phyloP scores from a whole-genome alignment of 1,140 invertebrate genomes.

The Tribolium madens region DNA sequence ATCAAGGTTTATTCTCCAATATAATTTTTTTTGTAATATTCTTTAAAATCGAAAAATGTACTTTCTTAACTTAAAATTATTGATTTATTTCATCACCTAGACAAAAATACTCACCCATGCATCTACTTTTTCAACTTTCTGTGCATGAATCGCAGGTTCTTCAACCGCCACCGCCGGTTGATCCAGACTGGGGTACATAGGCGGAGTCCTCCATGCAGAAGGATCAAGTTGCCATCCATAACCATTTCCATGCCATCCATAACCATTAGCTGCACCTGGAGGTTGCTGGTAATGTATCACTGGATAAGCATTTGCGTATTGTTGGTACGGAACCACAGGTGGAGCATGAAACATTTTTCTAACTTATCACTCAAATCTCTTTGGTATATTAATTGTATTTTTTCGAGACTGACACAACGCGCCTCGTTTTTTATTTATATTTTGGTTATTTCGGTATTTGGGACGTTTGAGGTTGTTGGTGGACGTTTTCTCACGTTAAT shows the following conservation, averaged over 20 bases:
- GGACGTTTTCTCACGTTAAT: neutral
- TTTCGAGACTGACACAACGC: neutral
- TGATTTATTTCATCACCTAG: neutral
- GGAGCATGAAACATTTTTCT: constrained; percentile 6
- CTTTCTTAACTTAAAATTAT: neutral
- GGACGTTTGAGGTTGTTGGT: neutral
- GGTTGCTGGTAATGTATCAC: constrained; percentile 61
- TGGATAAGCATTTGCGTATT: constrained; percentile 63
- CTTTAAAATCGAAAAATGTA: no score
- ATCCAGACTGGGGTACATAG: constrained; percentile 52
- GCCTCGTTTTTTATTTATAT: neutral
- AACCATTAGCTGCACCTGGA: constrained; percentile 62
- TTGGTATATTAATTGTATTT: neutral
- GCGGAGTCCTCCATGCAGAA: constrained; percentile 56
- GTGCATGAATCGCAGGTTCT: constrained; percentile 55
- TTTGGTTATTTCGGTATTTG: neutral
- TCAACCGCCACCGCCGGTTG: constrained; percentile 57
- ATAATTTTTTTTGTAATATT: no score
- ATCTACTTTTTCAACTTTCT: constrained; percentile 58
- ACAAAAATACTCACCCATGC: constrained; percentile 56
- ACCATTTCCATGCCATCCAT: constrained; percentile 64
- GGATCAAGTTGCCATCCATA: constrained; percentile 64
- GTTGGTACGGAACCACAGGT: constrained; percentile 56
- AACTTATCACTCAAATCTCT: constrained; percentile 2
- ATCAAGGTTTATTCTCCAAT: no score